These are phyloP conservation scores for Phalloptychus januarius DNA, from an alignment of 2,797 vertebrate species.

Conservation along the genomic window DNA sequence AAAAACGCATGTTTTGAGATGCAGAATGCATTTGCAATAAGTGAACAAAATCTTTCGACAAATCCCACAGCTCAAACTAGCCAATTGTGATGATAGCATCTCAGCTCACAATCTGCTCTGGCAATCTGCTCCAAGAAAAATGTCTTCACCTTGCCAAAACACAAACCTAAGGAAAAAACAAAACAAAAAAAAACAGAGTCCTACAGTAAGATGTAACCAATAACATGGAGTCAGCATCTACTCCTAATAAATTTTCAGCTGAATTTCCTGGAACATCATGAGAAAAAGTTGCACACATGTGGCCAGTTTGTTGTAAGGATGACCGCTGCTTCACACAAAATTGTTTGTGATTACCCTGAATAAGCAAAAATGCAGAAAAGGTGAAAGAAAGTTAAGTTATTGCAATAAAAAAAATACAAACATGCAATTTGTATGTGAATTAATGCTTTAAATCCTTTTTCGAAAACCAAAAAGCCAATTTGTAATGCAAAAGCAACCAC, in stretches of 20 bases:
- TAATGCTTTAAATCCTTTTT: background rate
- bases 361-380: background rate
- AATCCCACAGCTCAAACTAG: slow-evolving; percentile 60
- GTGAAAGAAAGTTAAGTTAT: background rate
- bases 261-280: slow-evolving; percentile 7
- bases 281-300: background rate
- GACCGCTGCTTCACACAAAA: background rate
- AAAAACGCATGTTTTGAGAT: background rate
- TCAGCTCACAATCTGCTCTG: slow-evolving; percentile 71
- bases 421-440: background rate
- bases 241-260: slow-evolving; percentile 29
- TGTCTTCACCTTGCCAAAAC: slow-evolving; percentile 42
- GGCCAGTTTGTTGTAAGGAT: background rate
- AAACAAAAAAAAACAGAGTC: background rate
- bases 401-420: background rate
- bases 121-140: slow-evolving; percentile 67
- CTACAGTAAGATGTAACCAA: background rate
- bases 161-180: slow-evolving; percentile 22
- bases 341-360: background rate
- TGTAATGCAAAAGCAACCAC: background rate
- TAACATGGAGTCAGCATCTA: background rate
- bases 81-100: slow-evolving; percentile 68
- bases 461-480: background rate
- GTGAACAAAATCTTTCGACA: slow-evolving; percentile 71
- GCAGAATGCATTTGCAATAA: slow-evolving; percentile 54